Evolutionary conservation across 2,797 vertebrate species (phyloP).

Genomic region (Prunella strophiata): DNA sequence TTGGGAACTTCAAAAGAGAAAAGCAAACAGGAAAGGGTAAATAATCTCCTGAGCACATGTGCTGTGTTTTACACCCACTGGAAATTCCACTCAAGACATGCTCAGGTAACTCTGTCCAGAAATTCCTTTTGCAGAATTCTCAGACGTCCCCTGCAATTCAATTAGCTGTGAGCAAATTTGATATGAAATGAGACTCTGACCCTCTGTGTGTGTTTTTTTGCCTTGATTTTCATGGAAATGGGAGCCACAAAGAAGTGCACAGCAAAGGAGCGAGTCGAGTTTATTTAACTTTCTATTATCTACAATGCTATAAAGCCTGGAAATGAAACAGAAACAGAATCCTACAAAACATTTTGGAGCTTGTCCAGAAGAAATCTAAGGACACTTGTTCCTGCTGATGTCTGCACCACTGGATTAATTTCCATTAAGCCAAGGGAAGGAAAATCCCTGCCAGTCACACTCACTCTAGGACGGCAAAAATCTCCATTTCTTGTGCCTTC

Average conservation of each 20-base stretch:
- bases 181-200: not conserved
- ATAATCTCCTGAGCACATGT: not conserved
- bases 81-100: not conserved
- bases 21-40: not conserved
- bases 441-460: not conserved
- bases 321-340: slow-evolving; percentile 38
- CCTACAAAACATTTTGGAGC: slow-evolving; percentile 5
- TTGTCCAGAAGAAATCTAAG: slow-evolving; percentile 5
- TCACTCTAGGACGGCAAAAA: not conserved
- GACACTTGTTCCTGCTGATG: slow-evolving; percentile 8
- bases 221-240: slow-evolving; percentile 19
- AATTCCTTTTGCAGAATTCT: not conserved
- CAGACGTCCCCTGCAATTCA: not conserved
- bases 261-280: not conserved
- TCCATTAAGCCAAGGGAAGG: not conserved
- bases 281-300: slow-evolving; percentile 58
- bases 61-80: not conserved
- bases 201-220: not conserved
- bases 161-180: not conserved
- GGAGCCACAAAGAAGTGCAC: slow-evolving; percentile 5
- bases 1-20: not conserved
- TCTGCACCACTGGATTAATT: not conserved
- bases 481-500: not conserved
- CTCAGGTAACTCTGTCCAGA: not conserved
- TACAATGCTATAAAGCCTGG: slow-evolving; percentile 1